Percentiles rank a stretch among this genome's conserved stretches.
These are phyloP conservation scores for Iphiclides podalirius DNA, from an alignment of 2,888 invertebrate species.

Conservation along the genomic window DNA sequence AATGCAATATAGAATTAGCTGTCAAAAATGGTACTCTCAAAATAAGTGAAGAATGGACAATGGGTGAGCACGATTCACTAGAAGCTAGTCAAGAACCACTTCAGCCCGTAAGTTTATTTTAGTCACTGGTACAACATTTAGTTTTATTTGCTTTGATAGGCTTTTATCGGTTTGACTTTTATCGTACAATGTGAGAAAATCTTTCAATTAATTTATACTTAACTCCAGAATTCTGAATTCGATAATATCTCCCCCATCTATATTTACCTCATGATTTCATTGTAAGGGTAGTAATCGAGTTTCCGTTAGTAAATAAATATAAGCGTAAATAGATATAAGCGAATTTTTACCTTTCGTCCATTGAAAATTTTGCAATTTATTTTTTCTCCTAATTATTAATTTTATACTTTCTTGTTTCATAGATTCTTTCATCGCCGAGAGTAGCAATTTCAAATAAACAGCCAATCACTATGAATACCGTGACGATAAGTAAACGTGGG, in stretches of 20 bases:
- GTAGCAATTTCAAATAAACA: conserved; percentile 48
- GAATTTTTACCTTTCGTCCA: too few relatives aligned
- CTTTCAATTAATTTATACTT: conserved; percentile 3
- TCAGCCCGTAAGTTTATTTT: conserved; percentile 40
- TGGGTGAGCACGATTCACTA: conserved; percentile 22
- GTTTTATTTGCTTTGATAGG: conserved; percentile 2
- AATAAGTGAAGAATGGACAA: conserved; percentile 51
- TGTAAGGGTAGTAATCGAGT: too few relatives aligned
- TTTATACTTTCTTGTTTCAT: conserved; percentile 19
- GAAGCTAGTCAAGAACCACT: conserved; percentile 41
- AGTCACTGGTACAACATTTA: not conserved
- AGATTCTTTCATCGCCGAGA: conserved; percentile 56
- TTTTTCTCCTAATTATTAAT: too few relatives aligned
- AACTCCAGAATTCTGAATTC: too few relatives aligned
- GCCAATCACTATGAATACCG: conserved; percentile 43
- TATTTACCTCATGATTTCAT: too few relatives aligned
- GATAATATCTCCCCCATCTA: too few relatives aligned
- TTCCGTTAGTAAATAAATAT: too few relatives aligned
- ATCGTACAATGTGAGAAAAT: not conserved
- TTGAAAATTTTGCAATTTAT: too few relatives aligned
- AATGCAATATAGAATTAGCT: conserved; percentile 47
- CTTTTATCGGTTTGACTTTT: too few relatives aligned
- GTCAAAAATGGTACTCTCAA: conserved; percentile 59
- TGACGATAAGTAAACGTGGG: conserved; percentile 67
- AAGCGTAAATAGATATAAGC: too few relatives aligned